These are phyloP conservation scores for Chaenocephalus aceratus DNA, from an alignment of 2,113 vertebrate genomes.

Conservation along the genomic window DNA sequence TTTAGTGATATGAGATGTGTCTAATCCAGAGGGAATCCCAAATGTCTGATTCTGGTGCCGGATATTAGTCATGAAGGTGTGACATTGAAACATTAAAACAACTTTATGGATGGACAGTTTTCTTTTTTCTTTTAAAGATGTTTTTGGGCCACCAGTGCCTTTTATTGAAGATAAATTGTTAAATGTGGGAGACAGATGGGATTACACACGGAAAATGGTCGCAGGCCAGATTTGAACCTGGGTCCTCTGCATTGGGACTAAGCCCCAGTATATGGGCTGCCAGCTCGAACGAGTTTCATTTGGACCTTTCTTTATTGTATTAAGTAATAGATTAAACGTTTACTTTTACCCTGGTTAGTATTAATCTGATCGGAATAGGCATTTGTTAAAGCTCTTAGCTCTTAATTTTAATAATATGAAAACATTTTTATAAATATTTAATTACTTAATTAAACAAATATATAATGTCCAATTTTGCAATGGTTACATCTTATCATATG, in stretches of 20 bases:
- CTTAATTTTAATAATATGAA: not conserved
- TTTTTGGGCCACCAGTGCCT: no score
- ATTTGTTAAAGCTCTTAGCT: not conserved
- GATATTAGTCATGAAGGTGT: constrained; percentile 1
- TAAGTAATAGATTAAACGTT: not conserved
- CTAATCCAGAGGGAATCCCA: constrained; percentile 6
- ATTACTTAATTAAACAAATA: not conserved
- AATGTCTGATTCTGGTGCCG: constrained; percentile 4
- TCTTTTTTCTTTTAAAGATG: no score
- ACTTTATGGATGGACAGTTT: not conserved
- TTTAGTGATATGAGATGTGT: constrained; percentile 12
- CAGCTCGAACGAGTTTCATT: not conserved
- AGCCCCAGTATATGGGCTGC: no score
- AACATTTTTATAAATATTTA: not conserved
- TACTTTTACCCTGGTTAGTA: not conserved
- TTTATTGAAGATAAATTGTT: no score
- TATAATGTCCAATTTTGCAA: not conserved
- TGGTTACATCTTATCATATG: not conserved
- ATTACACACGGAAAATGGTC: no score
- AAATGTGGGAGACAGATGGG: no score
- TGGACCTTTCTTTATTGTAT: not conserved
- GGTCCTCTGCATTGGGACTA: no score
- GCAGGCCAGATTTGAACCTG: no score
- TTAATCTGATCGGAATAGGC: not conserved
- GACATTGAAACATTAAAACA: not conserved